Conservation (phyloP, 2,888 invertebrate species). For the Leucozona laternaria region DNA sequence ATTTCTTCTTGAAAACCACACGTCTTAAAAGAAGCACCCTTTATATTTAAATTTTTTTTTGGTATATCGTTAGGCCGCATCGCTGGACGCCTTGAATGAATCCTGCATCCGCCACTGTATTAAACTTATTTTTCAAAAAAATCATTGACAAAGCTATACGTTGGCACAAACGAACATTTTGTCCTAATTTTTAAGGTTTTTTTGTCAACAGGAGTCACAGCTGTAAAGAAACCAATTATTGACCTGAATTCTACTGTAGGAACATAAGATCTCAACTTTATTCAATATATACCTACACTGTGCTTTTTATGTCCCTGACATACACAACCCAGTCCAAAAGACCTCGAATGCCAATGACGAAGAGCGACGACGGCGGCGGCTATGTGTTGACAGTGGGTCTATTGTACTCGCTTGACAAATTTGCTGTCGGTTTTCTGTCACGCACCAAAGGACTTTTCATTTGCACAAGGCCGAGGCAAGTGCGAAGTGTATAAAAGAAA, state of each 20-base stretch:
- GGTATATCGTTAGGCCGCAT: too few species aligned
- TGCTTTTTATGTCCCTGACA: not conserved
- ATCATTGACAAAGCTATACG: too few species aligned
- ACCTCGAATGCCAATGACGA: constrained; percentile 10
- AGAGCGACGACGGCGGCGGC: not conserved
- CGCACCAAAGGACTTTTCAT: constrained; percentile 34
- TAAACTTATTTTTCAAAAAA: too few species aligned
- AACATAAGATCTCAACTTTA: not conserved
- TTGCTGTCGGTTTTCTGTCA: constrained; percentile 29
- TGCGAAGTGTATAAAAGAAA: not conserved
- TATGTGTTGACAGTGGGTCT: constrained; percentile 23
- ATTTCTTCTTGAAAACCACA: too few species aligned
- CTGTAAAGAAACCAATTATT: not conserved
- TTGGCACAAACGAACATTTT: too few species aligned
- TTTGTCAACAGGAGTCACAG: not conserved
- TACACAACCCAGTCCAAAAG: not conserved
- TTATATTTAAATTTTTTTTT: too few species aligned
- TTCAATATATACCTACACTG: not conserved
- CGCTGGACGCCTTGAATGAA: too few species aligned
- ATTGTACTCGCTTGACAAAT: constrained; percentile 31
- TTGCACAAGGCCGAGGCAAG: constrained; percentile 12
- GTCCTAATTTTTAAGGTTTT: not conserved
- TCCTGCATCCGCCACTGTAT: too few species aligned
- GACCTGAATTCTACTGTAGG: not conserved
- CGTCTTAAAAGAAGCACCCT: too few species aligned